These are phyloP conservation scores for Pollenia amentaria DNA, from an alignment of 2,888 invertebrate genomes.

Conservation along the genomic window DNA sequence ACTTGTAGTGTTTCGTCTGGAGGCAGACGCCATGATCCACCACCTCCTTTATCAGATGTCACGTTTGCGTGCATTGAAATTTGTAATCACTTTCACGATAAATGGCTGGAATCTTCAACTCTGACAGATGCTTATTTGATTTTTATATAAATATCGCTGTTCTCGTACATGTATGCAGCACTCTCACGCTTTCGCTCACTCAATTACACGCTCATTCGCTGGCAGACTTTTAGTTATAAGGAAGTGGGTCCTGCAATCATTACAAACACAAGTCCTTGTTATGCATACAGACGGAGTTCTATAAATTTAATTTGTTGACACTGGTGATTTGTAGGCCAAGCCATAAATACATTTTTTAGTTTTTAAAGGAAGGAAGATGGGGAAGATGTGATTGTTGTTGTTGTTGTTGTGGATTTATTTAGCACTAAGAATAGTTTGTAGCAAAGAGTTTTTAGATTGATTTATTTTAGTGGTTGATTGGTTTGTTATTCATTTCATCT, in stretches of 20 bases:
- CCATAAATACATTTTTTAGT: background rate
- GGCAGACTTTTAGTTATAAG: conserved; percentile 20
- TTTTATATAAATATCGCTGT: background rate
- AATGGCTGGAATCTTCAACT: conserved; percentile 69
- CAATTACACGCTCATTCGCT: conserved; percentile 2
- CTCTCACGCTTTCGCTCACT: background rate
- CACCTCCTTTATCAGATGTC: conserved; percentile 91
- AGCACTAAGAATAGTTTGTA: conserved; percentile 4
- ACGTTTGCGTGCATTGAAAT: conserved; percentile 93
- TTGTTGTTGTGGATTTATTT: background rate
- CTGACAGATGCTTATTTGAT: conserved; percentile 16
- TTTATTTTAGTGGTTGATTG: conserved; percentile 17
- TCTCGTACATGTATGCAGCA: background rate
- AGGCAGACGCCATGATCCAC: conserved; percentile 94
- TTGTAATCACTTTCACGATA: conserved; percentile 65
- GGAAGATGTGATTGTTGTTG: background rate
- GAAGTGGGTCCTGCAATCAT: background rate
- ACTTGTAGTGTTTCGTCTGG: conserved; percentile 96
- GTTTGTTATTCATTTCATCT: conserved; percentile 18
- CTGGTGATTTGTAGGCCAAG: background rate
- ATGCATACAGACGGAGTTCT: no score
- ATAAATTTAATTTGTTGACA: background rate
- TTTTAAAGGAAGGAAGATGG: background rate
- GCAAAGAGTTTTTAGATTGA: conserved; percentile 8
- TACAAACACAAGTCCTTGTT: background rate